Evolutionary conservation across 2,797 vertebrate species (phyloP).

Genomic region (Enteromius mattozi): DNA sequence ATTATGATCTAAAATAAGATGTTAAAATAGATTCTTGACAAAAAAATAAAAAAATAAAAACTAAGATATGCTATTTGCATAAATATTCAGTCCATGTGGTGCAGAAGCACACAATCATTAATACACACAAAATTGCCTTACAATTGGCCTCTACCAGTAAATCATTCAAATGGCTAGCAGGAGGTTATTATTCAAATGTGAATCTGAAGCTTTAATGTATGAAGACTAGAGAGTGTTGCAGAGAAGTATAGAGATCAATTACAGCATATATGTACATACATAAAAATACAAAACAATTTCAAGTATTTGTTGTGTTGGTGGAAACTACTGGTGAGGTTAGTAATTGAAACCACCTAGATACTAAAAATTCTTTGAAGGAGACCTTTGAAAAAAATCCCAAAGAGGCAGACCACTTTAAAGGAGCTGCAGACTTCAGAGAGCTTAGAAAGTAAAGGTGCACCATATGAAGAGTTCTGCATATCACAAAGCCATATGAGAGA

Average conservation of each 20-base stretch:
- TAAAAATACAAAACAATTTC: background rate
- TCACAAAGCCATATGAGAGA: slow-evolving; percentile 12
- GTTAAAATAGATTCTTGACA: background rate
- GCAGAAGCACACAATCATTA: background rate
- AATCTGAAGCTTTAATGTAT: slow-evolving; percentile 10
- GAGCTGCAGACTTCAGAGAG: slow-evolving; percentile 14
- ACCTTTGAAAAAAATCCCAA: background rate
- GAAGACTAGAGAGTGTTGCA: background rate
- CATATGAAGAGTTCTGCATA: slow-evolving; percentile 21
- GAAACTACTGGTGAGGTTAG: background rate
- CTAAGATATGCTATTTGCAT: background rate
- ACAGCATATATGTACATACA: background rate
- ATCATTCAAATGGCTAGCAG: slow-evolving; percentile 4
- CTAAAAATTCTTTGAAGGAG: background rate
- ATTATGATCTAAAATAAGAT: background rate
- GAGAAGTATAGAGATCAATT: background rate
- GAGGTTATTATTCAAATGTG: background rate
- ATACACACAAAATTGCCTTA: background rate
- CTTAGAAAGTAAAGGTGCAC: slow-evolving; percentile 11
- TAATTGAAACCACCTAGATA: background rate
- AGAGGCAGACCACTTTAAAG: slow-evolving; percentile 8
- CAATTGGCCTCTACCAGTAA: background rate
- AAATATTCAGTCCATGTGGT: background rate
- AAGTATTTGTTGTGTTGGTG: background rate
- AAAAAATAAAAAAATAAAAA: background rate